phyloP scores from a whole-genome alignment of 2,113 vertebrate genomes.

The Gallinago paraguaiae region DNA sequence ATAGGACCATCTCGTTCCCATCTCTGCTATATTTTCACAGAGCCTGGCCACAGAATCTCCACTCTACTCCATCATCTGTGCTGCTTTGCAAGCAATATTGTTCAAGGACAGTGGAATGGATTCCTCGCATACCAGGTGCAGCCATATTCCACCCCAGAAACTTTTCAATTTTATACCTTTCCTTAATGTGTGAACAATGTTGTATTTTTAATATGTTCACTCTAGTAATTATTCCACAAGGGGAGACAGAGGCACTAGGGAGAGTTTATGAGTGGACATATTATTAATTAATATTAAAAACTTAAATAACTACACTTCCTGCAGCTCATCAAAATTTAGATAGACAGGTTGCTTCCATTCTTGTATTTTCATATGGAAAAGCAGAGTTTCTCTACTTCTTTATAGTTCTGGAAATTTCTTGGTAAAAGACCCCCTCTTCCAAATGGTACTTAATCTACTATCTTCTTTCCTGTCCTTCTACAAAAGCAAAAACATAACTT shows the following conservation, averaged over 20 bases:
- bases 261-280: not conserved
- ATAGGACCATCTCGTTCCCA: too few species aligned
- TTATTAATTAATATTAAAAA: not conserved
- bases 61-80: too few species aligned
- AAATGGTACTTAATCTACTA: not conserved
- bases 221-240: too few species aligned
- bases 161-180: too few species aligned
- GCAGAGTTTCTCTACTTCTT: not conserved
- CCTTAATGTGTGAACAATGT: too few species aligned
- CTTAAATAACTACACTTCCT: not conserved
- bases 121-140: too few species aligned
- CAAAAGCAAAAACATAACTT: not conserved
- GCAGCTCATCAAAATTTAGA: not conserved
- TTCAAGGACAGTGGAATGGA: too few species aligned
- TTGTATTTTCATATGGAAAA: not conserved
- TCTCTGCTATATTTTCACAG: too few species aligned
- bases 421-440: not conserved
- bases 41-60: too few species aligned
- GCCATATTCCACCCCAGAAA: too few species aligned
- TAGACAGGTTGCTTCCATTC: not conserved
- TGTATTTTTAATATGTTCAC: too few species aligned
- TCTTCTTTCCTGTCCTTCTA: not conserved
- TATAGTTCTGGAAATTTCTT: not conserved
- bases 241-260: not conserved
- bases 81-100: too few species aligned